A percentile compares a stretch with the other conserved stretches of the same genome.
Evolutionary conservation across 2,113 vertebrate species (phyloP).

Genomic region (Ploceus nigricollis): DNA sequence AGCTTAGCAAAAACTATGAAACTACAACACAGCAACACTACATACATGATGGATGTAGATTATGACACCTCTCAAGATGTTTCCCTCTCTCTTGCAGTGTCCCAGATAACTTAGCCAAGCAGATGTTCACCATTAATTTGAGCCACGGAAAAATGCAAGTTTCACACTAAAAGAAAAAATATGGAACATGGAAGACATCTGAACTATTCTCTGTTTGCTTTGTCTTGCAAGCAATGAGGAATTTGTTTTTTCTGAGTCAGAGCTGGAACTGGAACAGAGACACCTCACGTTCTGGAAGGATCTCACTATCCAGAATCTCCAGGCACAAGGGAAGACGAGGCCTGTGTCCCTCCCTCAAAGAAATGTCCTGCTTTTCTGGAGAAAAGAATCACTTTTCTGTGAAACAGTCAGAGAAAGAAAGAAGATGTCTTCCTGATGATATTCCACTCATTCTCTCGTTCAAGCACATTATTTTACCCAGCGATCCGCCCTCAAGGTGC

Average conservation of each 20-base stretch:
- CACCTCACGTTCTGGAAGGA: neutral
- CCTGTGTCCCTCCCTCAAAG: neutral
- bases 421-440: neutral
- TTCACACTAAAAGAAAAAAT: constrained; percentile 13
- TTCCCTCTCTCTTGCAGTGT: constrained; percentile 7
- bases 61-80: constrained; percentile 47
- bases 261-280: neutral
- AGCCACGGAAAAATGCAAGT: constrained; percentile 21
- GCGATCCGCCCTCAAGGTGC: neutral
- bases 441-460: neutral
- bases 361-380: neutral
- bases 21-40: neutral
- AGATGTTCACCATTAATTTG: constrained; percentile 57
- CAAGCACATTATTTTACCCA: neutral
- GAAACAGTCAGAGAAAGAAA: neutral
- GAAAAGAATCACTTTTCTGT: neutral
- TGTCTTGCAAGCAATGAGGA: constrained; percentile 9
- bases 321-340: neutral
- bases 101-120: constrained; percentile 45
- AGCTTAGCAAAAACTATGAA: neutral
- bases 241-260: constrained; percentile 31
- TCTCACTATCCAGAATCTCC: neutral
- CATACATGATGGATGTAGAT: neutral
- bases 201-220: constrained; percentile 21
- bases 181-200: neutral